Evolutionary conservation across 2,797 vertebrate species (phyloP).

Genomic region (Carduelis carduelis): DNA sequence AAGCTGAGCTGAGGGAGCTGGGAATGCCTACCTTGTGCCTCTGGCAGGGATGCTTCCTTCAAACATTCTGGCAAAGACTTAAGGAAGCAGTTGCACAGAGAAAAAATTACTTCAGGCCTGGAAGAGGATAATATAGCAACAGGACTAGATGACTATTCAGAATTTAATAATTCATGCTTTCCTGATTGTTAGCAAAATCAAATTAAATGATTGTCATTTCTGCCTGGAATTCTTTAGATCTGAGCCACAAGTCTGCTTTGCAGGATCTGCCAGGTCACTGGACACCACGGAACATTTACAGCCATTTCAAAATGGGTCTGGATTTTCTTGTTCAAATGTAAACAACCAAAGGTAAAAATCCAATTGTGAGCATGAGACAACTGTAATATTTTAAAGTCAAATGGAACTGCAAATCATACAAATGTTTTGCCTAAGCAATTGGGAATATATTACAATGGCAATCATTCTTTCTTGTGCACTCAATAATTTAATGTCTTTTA

Average conservation of each 20-base stretch:
- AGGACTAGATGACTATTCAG: neutral
- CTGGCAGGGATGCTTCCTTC: neutral
- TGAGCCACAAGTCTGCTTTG: neutral
- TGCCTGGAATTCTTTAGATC: neutral
- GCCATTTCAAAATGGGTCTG: fast-evolving
- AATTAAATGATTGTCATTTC: neutral
- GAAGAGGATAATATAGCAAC: neutral
- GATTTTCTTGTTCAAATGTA: neutral
- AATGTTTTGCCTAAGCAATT: neutral
- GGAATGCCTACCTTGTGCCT: neutral
- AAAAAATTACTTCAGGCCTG: neutral
- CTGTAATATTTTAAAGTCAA: neutral
- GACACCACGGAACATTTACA: neutral
- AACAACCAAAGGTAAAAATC: neutral
- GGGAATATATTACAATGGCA: neutral
- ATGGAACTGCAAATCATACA: neutral
- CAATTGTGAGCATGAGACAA: neutral
- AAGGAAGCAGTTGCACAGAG: neutral
- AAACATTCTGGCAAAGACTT: neutral
- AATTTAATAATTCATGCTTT: neutral
- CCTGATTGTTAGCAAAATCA: neutral
- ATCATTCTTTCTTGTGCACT: neutral
- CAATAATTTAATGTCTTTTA: neutral
- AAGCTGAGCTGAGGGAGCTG: neutral
- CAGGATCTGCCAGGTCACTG: neutral